Evolutionary conservation across 2,888 invertebrate species (phyloP).

Genomic region (Luffia ferchaultella): DNA sequence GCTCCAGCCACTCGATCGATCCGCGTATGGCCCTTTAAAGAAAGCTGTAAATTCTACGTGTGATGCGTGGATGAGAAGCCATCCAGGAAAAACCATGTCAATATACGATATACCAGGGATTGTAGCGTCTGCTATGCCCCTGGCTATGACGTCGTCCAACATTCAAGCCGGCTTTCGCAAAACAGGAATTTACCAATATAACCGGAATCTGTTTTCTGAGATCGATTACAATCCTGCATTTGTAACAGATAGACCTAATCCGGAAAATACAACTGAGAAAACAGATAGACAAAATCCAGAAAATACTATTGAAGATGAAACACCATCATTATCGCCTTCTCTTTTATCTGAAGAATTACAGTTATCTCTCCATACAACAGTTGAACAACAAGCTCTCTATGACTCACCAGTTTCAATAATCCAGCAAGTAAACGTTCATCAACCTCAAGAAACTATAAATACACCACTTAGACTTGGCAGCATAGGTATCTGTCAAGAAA

Average conservation of each 20-base stretch:
- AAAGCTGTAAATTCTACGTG: too few species aligned
- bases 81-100: conserved; percentile 1
- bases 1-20: too few species aligned
- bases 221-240: not conserved
- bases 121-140: conserved; percentile 1
- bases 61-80: too few species aligned
- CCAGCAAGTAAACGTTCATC: too few species aligned
- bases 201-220: not conserved
- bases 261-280: not conserved
- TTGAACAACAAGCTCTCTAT: not conserved
- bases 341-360: not conserved
- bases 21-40: too few species aligned
- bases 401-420: not conserved
- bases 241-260: not conserved
- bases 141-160: not conserved
- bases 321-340: not conserved
- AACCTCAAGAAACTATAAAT: too few species aligned
- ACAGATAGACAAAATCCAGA: not conserved
- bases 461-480: not conserved
- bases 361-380: not conserved
- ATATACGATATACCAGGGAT: not conserved
- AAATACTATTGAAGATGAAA: not conserved
- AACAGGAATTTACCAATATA: conserved; percentile 1
- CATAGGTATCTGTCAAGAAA: not conserved
- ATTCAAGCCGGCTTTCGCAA: conserved; percentile 1